These are phyloP conservation scores for Platichthys stellatus DNA, from an alignment of 2,113 vertebrate species.

Conservation along the genomic window DNA sequence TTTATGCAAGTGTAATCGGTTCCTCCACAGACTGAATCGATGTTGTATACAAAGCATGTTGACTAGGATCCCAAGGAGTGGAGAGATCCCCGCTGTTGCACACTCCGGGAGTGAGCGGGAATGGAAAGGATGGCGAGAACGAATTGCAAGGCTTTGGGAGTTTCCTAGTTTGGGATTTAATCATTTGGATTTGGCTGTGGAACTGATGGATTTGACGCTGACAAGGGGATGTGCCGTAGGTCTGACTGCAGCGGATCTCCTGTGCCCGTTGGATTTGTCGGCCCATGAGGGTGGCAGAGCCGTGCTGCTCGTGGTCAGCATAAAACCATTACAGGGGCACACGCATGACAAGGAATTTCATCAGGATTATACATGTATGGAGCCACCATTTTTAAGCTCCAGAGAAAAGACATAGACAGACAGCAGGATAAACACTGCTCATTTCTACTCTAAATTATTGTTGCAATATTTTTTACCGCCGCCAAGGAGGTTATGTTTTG, in stretches of 20 bases:
- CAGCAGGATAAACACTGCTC: not conserved
- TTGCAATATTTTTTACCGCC: not conserved
- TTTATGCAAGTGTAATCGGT: slow-evolving; percentile 17
- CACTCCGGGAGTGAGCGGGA: slow-evolving; percentile 11
- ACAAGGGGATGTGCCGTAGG: slow-evolving; percentile 18
- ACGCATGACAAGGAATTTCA: slow-evolving; percentile 52
- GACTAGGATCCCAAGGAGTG: slow-evolving; percentile 4
- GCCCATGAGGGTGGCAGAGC: slow-evolving; percentile 16
- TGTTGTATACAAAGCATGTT: slow-evolving; percentile 7
- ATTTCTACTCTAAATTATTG: not conserved
- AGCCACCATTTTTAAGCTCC: slow-evolving; percentile 32
- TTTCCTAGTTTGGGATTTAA: slow-evolving; percentile 59
- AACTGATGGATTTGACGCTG: slow-evolving; percentile 71
- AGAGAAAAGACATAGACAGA: slow-evolving; percentile 9
- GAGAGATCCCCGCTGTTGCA: slow-evolving; percentile 25
- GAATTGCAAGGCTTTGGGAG: slow-evolving; percentile 39
- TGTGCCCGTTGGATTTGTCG: slow-evolving; percentile 51
- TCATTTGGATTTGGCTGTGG: slow-evolving; percentile 72
- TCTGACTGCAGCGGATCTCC: slow-evolving; percentile 29
- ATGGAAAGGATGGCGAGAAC: slow-evolving; percentile 29
- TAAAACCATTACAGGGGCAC: not conserved
- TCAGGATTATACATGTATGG: slow-evolving; percentile 66
- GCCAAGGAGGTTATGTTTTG: not conserved
- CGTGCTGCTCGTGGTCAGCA: not conserved
- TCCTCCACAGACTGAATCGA: slow-evolving; percentile 20